These are phyloP conservation scores for Netelia virgata DNA, from an alignment of 2,888 invertebrate species.

Conservation along the genomic window DNA sequence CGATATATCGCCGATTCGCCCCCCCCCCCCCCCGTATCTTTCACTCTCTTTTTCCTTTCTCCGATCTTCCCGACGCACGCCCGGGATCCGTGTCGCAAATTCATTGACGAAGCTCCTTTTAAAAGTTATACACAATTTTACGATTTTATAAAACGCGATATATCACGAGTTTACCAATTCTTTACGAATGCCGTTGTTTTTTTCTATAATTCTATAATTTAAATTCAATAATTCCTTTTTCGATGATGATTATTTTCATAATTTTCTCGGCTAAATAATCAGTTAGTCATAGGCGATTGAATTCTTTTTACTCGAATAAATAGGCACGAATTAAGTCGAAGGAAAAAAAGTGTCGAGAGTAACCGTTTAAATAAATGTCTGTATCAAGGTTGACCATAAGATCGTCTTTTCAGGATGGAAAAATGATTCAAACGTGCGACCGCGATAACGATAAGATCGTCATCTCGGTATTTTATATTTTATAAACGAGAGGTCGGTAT, in stretches of 20 bases:
- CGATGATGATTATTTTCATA: no score
- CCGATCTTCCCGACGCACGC: conserved; percentile 26
- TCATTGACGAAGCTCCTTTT: neutral
- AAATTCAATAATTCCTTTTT: neutral
- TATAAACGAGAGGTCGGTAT: conserved; percentile 43
- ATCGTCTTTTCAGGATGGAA: no score
- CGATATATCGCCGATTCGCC: neutral
- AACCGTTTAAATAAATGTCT: neutral
- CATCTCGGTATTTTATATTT: conserved; percentile 15
- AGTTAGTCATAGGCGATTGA: no score
- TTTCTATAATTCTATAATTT: neutral
- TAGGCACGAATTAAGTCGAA: no score
- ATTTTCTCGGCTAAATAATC: no score
- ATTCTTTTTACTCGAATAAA: no score
- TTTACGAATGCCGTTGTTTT: no score
- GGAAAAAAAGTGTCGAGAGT: neutral
- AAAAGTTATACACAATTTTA: neutral
- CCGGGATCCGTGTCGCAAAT: conserved; percentile 4
- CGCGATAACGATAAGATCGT: conserved; percentile 13
- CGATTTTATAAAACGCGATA: neutral
- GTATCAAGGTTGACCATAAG: neutral
- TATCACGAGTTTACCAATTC: no score
- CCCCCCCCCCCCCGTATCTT: conserved; percentile 3
- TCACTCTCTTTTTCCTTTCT: conserved; percentile 42
- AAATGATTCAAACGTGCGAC: neutral